Percentiles rank a stretch among this genome's conserved stretches.
phyloP scores from a whole-genome alignment of 1,140 invertebrate species.

The Thaumetopoea pityocampa region DNA sequence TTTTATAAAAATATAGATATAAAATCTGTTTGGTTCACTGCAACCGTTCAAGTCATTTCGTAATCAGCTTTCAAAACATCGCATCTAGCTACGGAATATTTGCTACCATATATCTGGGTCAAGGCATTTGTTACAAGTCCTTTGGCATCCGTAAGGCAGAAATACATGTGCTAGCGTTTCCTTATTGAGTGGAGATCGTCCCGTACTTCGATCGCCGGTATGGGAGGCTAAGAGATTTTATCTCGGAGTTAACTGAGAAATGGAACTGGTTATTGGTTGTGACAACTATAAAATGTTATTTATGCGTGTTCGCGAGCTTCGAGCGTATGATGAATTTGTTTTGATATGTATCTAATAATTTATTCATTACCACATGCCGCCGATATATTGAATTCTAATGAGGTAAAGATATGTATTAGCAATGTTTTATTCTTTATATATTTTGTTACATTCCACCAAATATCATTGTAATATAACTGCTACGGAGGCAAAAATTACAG shows the following conservation, averaged over 20 bases:
- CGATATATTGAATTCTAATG: background rate
- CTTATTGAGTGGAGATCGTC: slow-evolving; percentile 12
- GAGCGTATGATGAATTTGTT: slow-evolving; percentile 8
- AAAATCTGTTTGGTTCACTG: too few relatives aligned
- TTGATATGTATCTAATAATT: slow-evolving; percentile 13
- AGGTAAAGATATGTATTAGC: background rate
- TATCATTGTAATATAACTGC: too few relatives aligned
- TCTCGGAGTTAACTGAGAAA: slow-evolving; percentile 24
- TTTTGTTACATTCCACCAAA: too few relatives aligned
- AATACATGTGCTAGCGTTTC: slow-evolving; percentile 7
- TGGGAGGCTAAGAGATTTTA: slow-evolving; percentile 13
- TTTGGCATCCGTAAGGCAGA: slow-evolving; percentile 11
- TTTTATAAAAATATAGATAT: too few relatives aligned
- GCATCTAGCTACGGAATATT: slow-evolving; percentile 3
- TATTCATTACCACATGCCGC: too few relatives aligned
- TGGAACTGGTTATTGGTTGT: slow-evolving; percentile 34
- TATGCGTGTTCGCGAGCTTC: slow-evolving; percentile 15
- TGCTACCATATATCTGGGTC: slow-evolving; percentile 9
- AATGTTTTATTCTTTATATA: background rate
- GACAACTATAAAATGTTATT: slow-evolving; percentile 35
- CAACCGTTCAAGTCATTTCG: slow-evolving; percentile 7
- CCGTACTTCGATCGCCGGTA: slow-evolving; percentile 7
- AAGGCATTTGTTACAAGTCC: slow-evolving; percentile 11
- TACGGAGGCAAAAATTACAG: too few relatives aligned
- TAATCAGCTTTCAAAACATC: slow-evolving; percentile 10